phyloP scores from a whole-genome alignment of 2,888 invertebrate genomes.

The Theretra japonica region DNA sequence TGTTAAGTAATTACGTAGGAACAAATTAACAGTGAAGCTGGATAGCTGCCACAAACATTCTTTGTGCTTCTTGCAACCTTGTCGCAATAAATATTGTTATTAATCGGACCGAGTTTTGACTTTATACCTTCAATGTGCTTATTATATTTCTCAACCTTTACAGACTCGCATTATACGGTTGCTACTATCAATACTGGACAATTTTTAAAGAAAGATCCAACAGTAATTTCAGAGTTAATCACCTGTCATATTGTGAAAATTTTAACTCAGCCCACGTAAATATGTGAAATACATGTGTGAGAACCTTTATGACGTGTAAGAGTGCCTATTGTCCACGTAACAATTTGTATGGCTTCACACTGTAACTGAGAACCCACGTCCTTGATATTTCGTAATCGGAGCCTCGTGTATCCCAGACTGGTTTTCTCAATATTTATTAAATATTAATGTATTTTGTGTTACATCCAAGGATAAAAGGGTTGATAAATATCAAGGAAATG shows the following conservation, averaged over 20 bases:
- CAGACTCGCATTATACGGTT: too few relatives aligned
- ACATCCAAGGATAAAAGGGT: neutral
- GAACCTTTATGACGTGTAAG: constrained; percentile 1
- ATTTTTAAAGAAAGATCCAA: neutral
- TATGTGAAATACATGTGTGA: neutral
- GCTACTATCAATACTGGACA: too few relatives aligned
- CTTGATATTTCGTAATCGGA: constrained; percentile 61
- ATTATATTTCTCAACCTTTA: too few relatives aligned
- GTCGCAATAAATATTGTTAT: neutral
- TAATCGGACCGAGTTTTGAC: neutral
- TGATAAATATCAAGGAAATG: neutral
- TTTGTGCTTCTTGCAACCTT: neutral
- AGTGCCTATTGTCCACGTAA: constrained; percentile 41
- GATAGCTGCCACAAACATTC: constrained; percentile 1
- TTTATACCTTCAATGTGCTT: too few relatives aligned
- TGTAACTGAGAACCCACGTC: constrained; percentile 51
- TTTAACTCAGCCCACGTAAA: neutral
- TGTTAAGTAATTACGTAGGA: constrained; percentile 6
- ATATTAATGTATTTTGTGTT: neutral
- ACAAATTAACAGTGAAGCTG: constrained; percentile 3
- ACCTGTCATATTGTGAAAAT: neutral
- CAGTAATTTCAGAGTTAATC: neutral
- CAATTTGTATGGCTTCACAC: constrained; percentile 57
- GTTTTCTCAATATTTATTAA: neutral
- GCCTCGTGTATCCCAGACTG: constrained; percentile 5